Base-by-base conservation (phyloP, 1,140 invertebrate genomes). In the Caenorhabditis tropicalis region DNA sequence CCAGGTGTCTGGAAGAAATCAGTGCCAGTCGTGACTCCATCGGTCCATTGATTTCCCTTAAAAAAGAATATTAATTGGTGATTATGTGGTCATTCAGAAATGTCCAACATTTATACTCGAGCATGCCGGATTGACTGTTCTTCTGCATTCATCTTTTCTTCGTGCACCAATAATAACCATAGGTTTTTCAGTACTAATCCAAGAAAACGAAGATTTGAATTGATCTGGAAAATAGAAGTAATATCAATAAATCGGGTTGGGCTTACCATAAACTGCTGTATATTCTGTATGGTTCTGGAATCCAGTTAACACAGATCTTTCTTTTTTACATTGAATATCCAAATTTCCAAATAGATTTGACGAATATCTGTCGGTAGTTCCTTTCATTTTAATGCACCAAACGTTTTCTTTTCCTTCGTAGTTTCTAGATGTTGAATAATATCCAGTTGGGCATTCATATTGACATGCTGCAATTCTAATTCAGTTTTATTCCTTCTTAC, bases 211-310 rank as follows among this genome's bases (percentile, higher is more conserved):
- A 6, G 65, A 39, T 10, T 24, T 74, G 36, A 74, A 74, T 12
- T n/a, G 39, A 24, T 74, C 65, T 74, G 36, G 24, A 74, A 19
- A 2, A 58, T 27, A 29, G 15, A 24, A 2, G 0, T 29, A 27
- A 1, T 3, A 0, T 27, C 1, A 10, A 0, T 27, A 56, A 56
- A 56, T 27, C 27, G 9, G 6, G 2, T n/a, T 56, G 27, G 15
- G 2, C 36, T 74, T 74, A 74, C 65, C 24, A n/a, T 74, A 74
- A 0, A 15, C 65, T 7, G 19, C 65, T 9, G 24, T 46, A 12
- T 19, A 74, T 21, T 74, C 65, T 21, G 65, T 74, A 21, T 74
- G n/a, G 24, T 74, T 74, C 36, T 74, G 65, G 36, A 74, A 74
- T 46, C 65, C 65, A 2, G 65, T 74, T 15, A 74, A n/a, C 2